Evolutionary conservation across 2,113 vertebrate species (phyloP).

Genomic region (Hippocampus guttulatus): DNA sequence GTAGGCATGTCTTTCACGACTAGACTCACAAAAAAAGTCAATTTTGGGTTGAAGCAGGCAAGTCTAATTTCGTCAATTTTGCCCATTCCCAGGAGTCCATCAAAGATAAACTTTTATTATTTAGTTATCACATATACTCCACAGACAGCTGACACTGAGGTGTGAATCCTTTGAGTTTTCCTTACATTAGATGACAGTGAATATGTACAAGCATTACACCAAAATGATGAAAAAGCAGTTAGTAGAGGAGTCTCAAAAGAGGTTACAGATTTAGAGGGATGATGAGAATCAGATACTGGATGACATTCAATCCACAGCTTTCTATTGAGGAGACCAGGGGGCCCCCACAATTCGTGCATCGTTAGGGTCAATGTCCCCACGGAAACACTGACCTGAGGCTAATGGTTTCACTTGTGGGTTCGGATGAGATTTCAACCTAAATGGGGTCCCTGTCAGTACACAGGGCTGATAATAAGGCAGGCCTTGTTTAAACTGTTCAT

Average conservation of each 20-base stretch:
- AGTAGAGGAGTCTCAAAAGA: not conserved
- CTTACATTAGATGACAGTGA: not conserved
- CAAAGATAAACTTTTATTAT: too few relatives aligned
- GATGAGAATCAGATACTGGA: not conserved
- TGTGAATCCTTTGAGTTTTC: not conserved
- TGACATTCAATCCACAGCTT: not conserved
- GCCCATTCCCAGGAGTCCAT: too few relatives aligned
- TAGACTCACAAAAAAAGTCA: too few relatives aligned
- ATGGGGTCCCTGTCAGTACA: constrained; percentile 42
- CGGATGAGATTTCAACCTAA: constrained; percentile 54
- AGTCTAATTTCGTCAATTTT: too few relatives aligned
- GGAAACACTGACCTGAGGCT: constrained; percentile 28
- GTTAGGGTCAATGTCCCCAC: constrained; percentile 33
- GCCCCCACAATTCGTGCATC: not conserved
- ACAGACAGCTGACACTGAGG: too few relatives aligned
- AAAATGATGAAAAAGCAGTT: not conserved
- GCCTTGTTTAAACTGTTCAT: not conserved
- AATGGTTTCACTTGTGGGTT: constrained; percentile 39
- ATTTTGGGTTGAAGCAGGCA: too few relatives aligned
- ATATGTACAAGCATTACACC: too few relatives aligned
- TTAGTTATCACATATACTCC: too few relatives aligned
- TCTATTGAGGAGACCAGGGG: constrained; percentile 6
- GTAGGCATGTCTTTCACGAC: too few relatives aligned
- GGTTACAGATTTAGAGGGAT: not conserved
- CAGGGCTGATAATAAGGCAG: constrained; percentile 16